phyloP scores from a whole-genome alignment of 2,113 vertebrate species.

The Brienomyrus brachyistius region DNA sequence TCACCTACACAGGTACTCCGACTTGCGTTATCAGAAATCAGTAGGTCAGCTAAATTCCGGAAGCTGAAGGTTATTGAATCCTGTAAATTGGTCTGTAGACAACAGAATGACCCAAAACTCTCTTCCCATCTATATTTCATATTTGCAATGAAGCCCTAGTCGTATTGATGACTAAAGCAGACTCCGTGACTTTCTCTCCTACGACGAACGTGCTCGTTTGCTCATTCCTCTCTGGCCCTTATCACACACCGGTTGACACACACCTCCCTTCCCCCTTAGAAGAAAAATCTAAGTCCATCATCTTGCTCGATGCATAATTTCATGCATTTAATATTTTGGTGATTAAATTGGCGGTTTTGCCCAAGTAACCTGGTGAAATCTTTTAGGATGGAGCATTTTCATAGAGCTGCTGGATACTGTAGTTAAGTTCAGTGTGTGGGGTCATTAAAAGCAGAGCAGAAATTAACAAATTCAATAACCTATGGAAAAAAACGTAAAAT shows the following conservation, averaged over 20 bases:
- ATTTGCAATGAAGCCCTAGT: conserved; percentile 1
- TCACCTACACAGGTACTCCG: background rate
- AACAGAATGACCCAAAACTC: background rate
- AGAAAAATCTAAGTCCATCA: background rate
- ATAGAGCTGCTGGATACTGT: background rate
- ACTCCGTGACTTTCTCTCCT: conserved; percentile 15
- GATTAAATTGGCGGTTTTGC: background rate
- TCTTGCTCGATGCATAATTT: background rate
- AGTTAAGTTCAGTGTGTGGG: background rate
- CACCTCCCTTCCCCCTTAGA: background rate
- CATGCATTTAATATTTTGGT: background rate
- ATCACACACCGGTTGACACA: conserved; percentile 5
- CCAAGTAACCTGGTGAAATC: background rate
- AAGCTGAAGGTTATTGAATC: background rate
- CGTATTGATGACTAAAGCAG: conserved; percentile 30
- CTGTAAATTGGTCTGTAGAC: conserved; percentile 7
- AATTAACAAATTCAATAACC: background rate
- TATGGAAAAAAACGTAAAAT: background rate
- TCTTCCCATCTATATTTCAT: conserved; percentile 27
- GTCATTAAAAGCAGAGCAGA: background rate
- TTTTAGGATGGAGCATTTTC: background rate
- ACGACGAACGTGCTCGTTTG: conserved; percentile 33
- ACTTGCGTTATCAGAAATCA: background rate
- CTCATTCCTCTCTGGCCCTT: conserved; percentile 5
- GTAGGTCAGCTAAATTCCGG: background rate